Base-by-base conservation (phyloP, 2,113 vertebrate species). In the Lamprologus sp. region DNA sequence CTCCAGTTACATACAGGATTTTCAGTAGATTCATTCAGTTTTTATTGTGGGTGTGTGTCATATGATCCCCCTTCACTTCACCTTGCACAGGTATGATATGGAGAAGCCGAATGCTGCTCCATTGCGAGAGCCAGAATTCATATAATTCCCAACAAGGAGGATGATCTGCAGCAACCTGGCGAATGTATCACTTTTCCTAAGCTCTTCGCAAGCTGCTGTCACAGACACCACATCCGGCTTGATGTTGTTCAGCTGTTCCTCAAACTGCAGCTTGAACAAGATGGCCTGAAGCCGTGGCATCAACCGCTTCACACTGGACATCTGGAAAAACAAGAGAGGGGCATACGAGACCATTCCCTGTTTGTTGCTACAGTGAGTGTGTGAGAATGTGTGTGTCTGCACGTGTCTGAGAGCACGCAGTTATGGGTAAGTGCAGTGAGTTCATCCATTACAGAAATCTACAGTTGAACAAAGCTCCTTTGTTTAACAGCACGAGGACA, bases 141-240 rank as follows among this genome's bases (percentile, higher is more conserved):
- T 98, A 75, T 92, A 99, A 92, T 99, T 99, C 45, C 98, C 98
- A 1, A 98, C 88, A 2, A 98, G 94, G 51, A 99, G 96, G 45
- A 95, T 97, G 56, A 99, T 91, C 94, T 98, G 90, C 40, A 99
- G 94, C 42, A 98, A 93, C 86, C 88, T 95, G 60, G 97, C 28
- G 88, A 99, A 98, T 90, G 23, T 95, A 85, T 97, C 23, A 23
- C 98, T 98, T 89, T 97, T 96, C 2, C 87, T 95, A 31, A 98
- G 80, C 88, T 99, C 98, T 89, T 99, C 98, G 4, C 98, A 99
- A 1, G 98, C 98, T 0, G 98, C 98, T 2, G 97, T 98, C 84
- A 99, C 97, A 1, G 98, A 96, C 81, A 99, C 98, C 7, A 98
- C 96, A 85, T 99, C 97, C 1, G 98, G 98, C 94, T 99, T 99